Conservation (phyloP, 2,113 vertebrate species). For the Oenanthe oenanthe region DNA sequence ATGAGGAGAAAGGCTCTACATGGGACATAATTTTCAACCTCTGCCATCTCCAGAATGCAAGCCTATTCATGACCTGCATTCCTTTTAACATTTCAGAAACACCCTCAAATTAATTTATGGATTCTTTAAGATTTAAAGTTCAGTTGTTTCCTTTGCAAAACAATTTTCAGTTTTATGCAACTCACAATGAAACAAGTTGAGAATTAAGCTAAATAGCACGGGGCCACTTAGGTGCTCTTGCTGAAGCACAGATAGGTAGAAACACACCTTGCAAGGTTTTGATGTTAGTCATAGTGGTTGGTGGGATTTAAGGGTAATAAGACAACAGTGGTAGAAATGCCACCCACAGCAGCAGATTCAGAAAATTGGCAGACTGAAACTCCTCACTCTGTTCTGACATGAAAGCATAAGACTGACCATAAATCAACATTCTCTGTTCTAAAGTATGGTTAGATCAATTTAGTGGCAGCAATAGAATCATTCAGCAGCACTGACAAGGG, state of each 20-base stretch:
- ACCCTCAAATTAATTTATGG: background rate
- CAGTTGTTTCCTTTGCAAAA: background rate
- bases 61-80: background rate
- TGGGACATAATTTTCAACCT: background rate
- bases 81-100: background rate
- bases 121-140: background rate
- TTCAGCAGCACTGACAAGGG: background rate
- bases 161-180: background rate
- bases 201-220: background rate
- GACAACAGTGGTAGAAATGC: background rate
- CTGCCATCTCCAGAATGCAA: background rate
- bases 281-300: background rate
- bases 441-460: background rate
- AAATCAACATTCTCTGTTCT: background rate
- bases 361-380: background rate
- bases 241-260: background rate
- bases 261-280: background rate
- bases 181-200: background rate
- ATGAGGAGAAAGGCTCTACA: background rate
- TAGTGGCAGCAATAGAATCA: background rate
- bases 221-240: background rate
- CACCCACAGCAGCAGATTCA: background rate
- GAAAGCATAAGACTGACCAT: background rate
- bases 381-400: background rate
- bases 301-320: background rate